phyloP scores from a whole-genome alignment of 2,797 vertebrate genomes.

The Sciurus vulgaris region DNA sequence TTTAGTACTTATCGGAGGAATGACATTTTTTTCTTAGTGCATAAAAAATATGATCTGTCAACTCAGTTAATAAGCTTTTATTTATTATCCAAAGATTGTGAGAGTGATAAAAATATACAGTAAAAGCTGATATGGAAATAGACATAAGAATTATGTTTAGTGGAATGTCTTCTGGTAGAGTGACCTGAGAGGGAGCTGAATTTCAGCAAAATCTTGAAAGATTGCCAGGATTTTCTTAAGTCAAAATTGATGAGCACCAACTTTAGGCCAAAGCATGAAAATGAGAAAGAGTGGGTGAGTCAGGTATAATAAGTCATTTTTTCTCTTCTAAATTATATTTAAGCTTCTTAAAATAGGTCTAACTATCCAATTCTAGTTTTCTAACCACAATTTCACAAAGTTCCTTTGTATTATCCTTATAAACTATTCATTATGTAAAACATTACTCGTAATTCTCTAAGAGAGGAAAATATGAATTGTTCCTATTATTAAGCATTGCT shows the following conservation, averaged over 20 bases:
- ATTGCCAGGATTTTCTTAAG: slow-evolving; percentile 30
- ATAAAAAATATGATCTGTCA: background rate
- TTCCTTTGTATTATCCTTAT: slow-evolving; percentile 30
- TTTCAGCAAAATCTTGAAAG: slow-evolving; percentile 43
- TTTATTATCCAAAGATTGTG: background rate
- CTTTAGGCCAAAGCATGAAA: slow-evolving; percentile 26
- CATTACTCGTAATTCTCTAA: background rate
- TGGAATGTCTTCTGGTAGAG: background rate
- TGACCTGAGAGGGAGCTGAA: slow-evolving; percentile 7
- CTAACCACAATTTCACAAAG: background rate
- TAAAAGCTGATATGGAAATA: background rate
- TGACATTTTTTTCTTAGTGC: background rate
- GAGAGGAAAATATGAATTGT: background rate
- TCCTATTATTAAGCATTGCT: background rate
- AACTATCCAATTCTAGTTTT: slow-evolving; percentile 4
- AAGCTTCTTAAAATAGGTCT: slow-evolving; percentile 17
- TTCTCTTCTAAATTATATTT: slow-evolving; percentile 48
- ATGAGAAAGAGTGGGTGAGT: background rate
- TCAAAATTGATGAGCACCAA: slow-evolving; percentile 20
- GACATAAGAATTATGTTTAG: background rate
- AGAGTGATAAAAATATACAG: background rate
- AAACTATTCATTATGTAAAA: background rate
- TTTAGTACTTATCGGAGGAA: slow-evolving; percentile 2
- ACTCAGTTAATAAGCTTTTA: slow-evolving; percentile 5
- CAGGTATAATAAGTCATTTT: background rate